These are phyloP conservation scores for Tridacna crocea DNA, from an alignment of 2,888 invertebrate species.

Conservation along the genomic window DNA sequence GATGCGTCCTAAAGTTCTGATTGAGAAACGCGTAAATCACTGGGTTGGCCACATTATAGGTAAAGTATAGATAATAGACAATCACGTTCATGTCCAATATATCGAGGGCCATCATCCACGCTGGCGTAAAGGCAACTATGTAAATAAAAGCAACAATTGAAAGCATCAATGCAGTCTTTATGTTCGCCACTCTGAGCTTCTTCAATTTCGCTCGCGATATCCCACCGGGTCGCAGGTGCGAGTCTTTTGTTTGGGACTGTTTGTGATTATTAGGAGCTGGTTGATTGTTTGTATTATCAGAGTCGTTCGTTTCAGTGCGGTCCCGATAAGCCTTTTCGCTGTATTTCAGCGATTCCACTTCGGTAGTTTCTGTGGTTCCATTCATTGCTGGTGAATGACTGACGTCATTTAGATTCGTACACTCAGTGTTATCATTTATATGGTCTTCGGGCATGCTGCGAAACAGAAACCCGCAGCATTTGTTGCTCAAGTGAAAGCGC, in stretches of 20 bases:
- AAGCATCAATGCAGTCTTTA: conserved; percentile 83
- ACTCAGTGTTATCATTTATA: conserved; percentile 49
- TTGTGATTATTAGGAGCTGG: conserved; percentile 27
- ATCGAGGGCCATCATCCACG: conserved; percentile 81
- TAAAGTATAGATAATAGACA: conserved; percentile 83
- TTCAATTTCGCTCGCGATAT: conserved; percentile 64
- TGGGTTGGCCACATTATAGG: conserved; percentile 83
- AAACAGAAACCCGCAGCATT: conserved; percentile 53
- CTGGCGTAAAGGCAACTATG: conserved; percentile 82
- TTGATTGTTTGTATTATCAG: conserved; percentile 30
- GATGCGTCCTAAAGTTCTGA: conserved; percentile 65
- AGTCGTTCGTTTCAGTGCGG: conserved; percentile 41
- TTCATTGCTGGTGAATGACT: conserved; percentile 31
- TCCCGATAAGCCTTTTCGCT: conserved; percentile 40
- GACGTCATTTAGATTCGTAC: conserved; percentile 44
- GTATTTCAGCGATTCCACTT: conserved; percentile 14
- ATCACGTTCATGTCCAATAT: conserved; percentile 74
- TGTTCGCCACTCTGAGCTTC: conserved; percentile 78
- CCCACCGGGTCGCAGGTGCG: conserved; percentile 48
- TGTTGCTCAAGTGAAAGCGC: conserved; percentile 51
- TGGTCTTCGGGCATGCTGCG: conserved; percentile 42
- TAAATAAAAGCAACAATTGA: conserved; percentile 83
- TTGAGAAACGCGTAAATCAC: conserved; percentile 84
- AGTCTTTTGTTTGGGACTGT: conserved; percentile 41
- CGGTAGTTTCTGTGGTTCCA: conserved; percentile 37